Base-by-base conservation (phyloP, 2,888 invertebrate genomes). In the Parelbella ahira region DNA sequence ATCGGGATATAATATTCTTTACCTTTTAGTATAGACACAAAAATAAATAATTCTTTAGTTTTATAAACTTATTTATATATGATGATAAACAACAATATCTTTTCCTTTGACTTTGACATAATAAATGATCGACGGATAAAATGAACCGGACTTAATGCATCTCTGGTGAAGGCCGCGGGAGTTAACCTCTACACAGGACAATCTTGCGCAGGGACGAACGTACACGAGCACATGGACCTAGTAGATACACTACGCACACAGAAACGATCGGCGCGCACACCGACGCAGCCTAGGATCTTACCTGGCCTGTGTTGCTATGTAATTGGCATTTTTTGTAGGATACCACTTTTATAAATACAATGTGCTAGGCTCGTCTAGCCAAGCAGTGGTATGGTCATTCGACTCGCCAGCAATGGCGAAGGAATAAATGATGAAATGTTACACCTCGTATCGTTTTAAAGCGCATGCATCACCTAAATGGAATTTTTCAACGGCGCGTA, bases 151-250 rank as follows among this genome's bases (percentile, higher is more conserved):
- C 73, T 60, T 68, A 81, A 68, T 84, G 74, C 84, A 78, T 70
- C 79, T 70, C 80, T 82, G 78, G 79, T 81, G 86, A 87, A 87
- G 86, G 86, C 82, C 86, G 82, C 73, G 68, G 64, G 68, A 75
- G 64, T 58, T 73, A 73, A 75, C 77, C 78, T 74, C 74, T 68
- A 68, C 68, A 67, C 64, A 68, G 73, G 77, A 72, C 75, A 76
- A 68, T 77, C 74, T 66, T 68, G 76, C 70, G 73, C 74, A 67
- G 66, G 68, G 69, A 65, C 65, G 60, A 66, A 68, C 68, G 58
- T 41, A 39, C 24, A 32, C 77, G 63, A 71, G 74, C 77, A 65
- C 49, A 48, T 46, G 46, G 36, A 55, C 28, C 36, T 34, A 46
- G 59, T 65, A 60, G 51, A 50, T 53, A 58, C 54, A 59, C 47